These are phyloP conservation scores for Melanocharis versteri DNA, from an alignment of 2,113 vertebrate species.

Conservation along the genomic window DNA sequence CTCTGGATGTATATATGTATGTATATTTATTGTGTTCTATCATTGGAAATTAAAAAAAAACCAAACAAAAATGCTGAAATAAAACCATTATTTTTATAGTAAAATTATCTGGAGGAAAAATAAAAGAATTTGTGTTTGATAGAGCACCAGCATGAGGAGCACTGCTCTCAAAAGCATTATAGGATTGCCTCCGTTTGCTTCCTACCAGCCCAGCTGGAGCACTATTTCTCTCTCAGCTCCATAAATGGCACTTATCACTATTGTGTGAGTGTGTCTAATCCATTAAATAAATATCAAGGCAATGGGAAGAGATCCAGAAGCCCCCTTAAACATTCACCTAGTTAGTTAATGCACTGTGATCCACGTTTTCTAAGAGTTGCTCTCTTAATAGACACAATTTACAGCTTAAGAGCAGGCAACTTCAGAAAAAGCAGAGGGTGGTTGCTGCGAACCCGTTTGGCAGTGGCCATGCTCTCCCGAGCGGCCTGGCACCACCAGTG, in stretches of 20 bases:
- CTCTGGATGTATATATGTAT: not conserved
- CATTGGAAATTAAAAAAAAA: not conserved
- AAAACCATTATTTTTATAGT: not conserved
- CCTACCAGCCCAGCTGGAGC: not conserved
- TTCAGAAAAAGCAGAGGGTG: not conserved
- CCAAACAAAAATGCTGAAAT: not conserved
- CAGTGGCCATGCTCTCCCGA: fast-evolving
- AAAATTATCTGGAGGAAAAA: not conserved
- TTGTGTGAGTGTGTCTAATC: not conserved
- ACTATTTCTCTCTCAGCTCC: not conserved
- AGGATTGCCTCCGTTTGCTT: not conserved
- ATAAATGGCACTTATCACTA: not conserved
- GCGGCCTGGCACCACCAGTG: not conserved
- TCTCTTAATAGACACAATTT: not conserved
- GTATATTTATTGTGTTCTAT: not conserved
- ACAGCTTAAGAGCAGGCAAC: not conserved
- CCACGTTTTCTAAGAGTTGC: not conserved
- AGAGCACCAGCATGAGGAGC: not conserved
- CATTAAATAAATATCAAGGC: slow-evolving; percentile 23
- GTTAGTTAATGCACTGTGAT: not conserved
- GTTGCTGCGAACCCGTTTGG: not conserved
- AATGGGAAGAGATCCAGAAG: not conserved
- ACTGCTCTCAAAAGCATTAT: not conserved
- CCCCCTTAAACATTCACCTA: not conserved
- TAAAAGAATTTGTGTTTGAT: not conserved